Conservation (phyloP, 2,113 vertebrate genomes). For the Psittacara wagleri region DNA sequence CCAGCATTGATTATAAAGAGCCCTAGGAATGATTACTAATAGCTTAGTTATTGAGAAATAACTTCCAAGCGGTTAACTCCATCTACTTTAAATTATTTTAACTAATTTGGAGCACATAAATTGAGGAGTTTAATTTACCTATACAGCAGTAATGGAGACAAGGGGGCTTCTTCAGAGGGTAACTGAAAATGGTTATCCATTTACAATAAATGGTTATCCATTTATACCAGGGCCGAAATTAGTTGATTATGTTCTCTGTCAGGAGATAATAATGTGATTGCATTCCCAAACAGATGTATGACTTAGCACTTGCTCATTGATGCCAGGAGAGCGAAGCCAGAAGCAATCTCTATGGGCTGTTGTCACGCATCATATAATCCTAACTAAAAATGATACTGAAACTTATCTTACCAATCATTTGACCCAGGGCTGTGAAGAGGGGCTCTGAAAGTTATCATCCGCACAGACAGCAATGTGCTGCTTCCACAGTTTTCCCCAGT, state of each 20-base stretch:
- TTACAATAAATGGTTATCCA: constrained; percentile 65
- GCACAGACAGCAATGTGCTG: not conserved
- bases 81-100: constrained; percentile 65
- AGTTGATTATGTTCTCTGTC: constrained; percentile 69
- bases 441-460: not conserved
- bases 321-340: constrained; percentile 60
- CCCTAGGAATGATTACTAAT: constrained; percentile 64
- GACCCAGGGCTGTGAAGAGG: not conserved
- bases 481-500: not conserved
- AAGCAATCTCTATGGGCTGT: constrained; percentile 42
- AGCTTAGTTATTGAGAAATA: constrained; percentile 65
- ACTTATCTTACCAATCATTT: not conserved
- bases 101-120: constrained; percentile 61
- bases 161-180: constrained; percentile 47
- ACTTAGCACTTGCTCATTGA: constrained; percentile 56
- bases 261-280: constrained; percentile 70
- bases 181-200: constrained; percentile 64
- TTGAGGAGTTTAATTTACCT: constrained; percentile 63
- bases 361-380: constrained; percentile 23
- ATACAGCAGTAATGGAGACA: constrained; percentile 39
- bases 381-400: constrained; percentile 17
- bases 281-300: constrained; percentile 68
- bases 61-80: constrained; percentile 52
- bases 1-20: constrained; percentile 64
- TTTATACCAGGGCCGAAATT: constrained; percentile 62